phyloP scores from a whole-genome alignment of 53 echinoderm and acorn worm species.

The Echinarachnius parma region DNA sequence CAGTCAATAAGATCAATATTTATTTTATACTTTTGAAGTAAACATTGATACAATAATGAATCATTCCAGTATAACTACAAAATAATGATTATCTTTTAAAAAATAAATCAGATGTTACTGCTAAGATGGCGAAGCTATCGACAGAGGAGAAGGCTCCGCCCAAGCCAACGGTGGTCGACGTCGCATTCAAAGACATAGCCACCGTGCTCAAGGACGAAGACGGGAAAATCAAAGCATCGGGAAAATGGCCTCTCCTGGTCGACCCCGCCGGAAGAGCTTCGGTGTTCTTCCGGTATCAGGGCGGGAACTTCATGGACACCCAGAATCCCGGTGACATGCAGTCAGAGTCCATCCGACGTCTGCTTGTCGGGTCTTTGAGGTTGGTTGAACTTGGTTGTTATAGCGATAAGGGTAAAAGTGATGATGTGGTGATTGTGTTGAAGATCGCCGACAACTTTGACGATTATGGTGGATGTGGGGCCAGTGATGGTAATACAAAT shows the following conservation, averaged over 20 bases:
- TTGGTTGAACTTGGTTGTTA: too few species aligned
- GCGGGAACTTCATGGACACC: conserved; percentile 78
- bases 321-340: conserved; percentile 70
- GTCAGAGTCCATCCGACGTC: conserved; percentile 64
- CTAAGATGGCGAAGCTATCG: conserved; percentile 7
- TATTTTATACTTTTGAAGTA: too few species aligned
- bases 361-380: conserved; percentile 79
- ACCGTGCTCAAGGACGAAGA: conserved; percentile 42
- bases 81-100: too few species aligned
- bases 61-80: too few species aligned
- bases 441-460: too few species aligned
- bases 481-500: too few species aligned
- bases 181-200: conserved; percentile 16
- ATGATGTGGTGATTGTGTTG: too few species aligned
- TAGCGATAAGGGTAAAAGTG: too few species aligned
- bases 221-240: conserved; percentile 16
- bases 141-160: background rate
- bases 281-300: conserved; percentile 79
- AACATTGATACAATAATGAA: too few species aligned
- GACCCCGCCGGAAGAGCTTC: conserved; percentile 64
- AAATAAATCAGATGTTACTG: conserved; percentile 27
- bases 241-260: conserved; percentile 79
- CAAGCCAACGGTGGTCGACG: conserved; percentile 4
- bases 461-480: too few species aligned
- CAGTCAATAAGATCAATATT: too few species aligned